Conservation (phyloP, 2,888 invertebrate species). For the Ischnus inquisitorius region DNA sequence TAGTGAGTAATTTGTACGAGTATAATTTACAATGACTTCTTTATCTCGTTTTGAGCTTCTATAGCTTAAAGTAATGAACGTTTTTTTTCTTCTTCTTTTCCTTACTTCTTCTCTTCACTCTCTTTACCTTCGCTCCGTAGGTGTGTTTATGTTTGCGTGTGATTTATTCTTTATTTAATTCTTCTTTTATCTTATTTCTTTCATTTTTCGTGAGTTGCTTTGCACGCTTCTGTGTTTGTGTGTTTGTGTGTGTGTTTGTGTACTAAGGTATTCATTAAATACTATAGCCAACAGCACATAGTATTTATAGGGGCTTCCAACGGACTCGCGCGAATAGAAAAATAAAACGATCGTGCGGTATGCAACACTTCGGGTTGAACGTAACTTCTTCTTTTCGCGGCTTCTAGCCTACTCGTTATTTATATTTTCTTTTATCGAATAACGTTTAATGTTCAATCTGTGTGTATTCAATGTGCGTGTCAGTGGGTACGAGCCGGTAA, state of each 20-base stretch:
- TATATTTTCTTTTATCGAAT: conserved; percentile 24
- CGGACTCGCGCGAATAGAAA: conserved; percentile 68
- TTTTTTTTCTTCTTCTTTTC: conserved; percentile 64
- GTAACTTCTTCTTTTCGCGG: conserved; percentile 62
- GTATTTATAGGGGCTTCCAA: conserved; percentile 18
- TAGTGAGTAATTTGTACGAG: conserved; percentile 76
- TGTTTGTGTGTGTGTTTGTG: conserved; percentile 47
- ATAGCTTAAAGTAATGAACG: conserved; percentile 79
- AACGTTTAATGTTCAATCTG: conserved; percentile 23
- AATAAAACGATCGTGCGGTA: conserved; percentile 75
- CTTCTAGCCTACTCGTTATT: conserved; percentile 1
- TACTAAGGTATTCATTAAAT: conserved; percentile 22
- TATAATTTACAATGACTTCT: conserved; percentile 65
- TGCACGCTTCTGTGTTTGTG: conserved; percentile 19
- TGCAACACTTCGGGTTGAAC: conserved; percentile 64
- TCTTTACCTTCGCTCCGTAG: conserved; percentile 57
- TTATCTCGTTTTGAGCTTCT: conserved; percentile 75
- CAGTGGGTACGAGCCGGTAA: conserved; percentile 47
- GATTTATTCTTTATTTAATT: conserved; percentile 11
- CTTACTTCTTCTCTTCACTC: conserved; percentile 31
- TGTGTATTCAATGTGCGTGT: conserved; percentile 52
- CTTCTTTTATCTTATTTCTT: too few relatives aligned
- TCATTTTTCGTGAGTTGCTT: conserved; percentile 13
- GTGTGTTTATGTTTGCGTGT: conserved; percentile 31
- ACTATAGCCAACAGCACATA: conserved; percentile 21